Conservation (phyloP, 1,140 invertebrate genomes). For the Eupristina koningsbergeri region DNA sequence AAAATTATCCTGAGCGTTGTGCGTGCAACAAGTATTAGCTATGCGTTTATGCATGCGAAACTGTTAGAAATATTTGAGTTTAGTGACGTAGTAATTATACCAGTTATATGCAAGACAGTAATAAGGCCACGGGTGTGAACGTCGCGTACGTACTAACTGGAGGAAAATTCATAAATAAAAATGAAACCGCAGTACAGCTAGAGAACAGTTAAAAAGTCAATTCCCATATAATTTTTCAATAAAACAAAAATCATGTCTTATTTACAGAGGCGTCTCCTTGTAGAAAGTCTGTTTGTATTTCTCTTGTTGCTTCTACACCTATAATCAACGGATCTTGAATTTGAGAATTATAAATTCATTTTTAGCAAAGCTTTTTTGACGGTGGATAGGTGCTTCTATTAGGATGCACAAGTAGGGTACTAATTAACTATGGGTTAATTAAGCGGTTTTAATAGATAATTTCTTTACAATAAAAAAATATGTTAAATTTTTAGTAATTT, state of each 20-base stretch:
- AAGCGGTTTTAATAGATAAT: background rate
- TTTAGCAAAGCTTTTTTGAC: conserved; percentile 27
- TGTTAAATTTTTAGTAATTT: background rate
- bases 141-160: background rate
- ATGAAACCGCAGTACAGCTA: background rate
- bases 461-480: background rate
- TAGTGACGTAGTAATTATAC: conserved; percentile 3
- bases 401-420: background rate
- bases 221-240: conserved; percentile 28
- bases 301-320: background rate
- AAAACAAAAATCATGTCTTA: conserved; percentile 17
- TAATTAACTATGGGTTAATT: background rate
- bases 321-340: conserved; percentile 29
- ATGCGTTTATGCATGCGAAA: background rate
- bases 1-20: background rate
- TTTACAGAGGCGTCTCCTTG: background rate
- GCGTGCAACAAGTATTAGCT: background rate
- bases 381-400: conserved; percentile 17
- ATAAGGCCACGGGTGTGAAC: background rate
- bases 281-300: conserved; percentile 43
- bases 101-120: background rate
- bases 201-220: conserved; percentile 17
- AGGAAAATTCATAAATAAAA: conserved; percentile 16
- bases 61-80: background rate
- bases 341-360: conserved; percentile 39